Evolutionary conservation across 2,113 vertebrate species (phyloP).

Genomic region (Spea multiplicata): DNA sequence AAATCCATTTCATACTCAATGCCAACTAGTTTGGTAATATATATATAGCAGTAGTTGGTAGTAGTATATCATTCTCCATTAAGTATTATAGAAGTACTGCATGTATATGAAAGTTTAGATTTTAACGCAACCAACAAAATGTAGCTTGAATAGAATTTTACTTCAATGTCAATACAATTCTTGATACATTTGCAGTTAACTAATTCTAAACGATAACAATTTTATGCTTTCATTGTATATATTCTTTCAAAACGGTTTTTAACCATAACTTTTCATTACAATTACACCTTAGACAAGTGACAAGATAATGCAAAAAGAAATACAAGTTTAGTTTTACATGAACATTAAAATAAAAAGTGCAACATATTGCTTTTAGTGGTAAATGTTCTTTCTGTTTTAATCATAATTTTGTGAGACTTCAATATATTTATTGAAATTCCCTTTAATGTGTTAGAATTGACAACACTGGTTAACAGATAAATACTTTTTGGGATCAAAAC

Average conservation of each 20-base stretch:
- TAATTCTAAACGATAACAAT: not conserved
- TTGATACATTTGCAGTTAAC: not conserved
- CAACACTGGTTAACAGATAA: no score
- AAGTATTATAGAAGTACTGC: no score
- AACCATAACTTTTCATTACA: not conserved
- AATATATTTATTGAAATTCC: no score
- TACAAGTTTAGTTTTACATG: not conserved
- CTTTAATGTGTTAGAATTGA: no score
- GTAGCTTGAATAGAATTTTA: not conserved
- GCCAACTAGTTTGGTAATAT: no score
- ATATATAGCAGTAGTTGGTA: no score
- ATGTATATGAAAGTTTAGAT: not conserved
- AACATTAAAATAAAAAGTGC: slow-evolving; percentile 4
- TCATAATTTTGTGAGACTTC: no score
- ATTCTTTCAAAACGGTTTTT: not conserved
- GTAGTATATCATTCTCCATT: no score
- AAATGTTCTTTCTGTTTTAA: slow-evolving; percentile 2
- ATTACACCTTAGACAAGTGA: not conserved
- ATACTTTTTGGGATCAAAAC: no score
- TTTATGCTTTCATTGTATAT: not conserved
- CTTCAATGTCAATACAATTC: not conserved
- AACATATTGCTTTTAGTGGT: slow-evolving; percentile 5
- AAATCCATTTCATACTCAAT: no score
- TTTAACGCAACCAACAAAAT: not conserved
- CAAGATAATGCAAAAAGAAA: slow-evolving; percentile 8